Evolutionary conservation across 2,113 vertebrate species (phyloP), one percentile per base, ranked within the genome.

Genomic region (Acinonyx jubatus): DNA sequence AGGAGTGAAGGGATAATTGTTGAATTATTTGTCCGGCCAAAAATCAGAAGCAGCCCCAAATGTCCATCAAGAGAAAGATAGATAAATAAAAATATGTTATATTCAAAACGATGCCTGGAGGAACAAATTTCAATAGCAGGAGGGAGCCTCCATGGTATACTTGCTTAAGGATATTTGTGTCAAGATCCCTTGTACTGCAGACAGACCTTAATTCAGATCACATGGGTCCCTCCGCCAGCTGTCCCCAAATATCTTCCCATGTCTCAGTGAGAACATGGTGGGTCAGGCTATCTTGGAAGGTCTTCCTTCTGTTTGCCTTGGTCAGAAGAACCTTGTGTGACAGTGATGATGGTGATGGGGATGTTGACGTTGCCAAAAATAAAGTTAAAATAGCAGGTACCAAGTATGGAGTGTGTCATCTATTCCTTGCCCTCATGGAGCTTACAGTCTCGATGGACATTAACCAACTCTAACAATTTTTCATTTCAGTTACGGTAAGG

Each of bases 21-120:
- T 55, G 94, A 97, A 93, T 96, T 94, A 89, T 92, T 96, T 97
- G 95, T 96, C 92, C 31, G 89, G 92, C 89, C 89, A 89, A 96
- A 95, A 95, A 86, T 80, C 68, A 93, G 83, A 96, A 96, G 93
- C 52, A 94, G 79, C 61, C 52, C 91, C 91, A 95, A 95, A 69
- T 93, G 95, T 89, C 91, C 92, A 96, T 97, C 89, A 96, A 65
- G 79, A 83, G 94, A 88, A 88, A 80, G 88, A 96, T 33, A 94
- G 93, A 95, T 86, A 82, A 97, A 97, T 97, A 93, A 89, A 89
- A 96, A 97, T 94, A 93, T 57, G 66, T 78, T 95, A 55, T 74
- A 80, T 69, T 89, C 94, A 87, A 95, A 86, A 89, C 68, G 90
- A 89, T n/a, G 97, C 61, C 91, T 55, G 27, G 18, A 87, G 82